These are phyloP conservation scores for Syndactyla subalaris DNA, from an alignment of 2,797 vertebrate genomes.

Conservation along the genomic window DNA sequence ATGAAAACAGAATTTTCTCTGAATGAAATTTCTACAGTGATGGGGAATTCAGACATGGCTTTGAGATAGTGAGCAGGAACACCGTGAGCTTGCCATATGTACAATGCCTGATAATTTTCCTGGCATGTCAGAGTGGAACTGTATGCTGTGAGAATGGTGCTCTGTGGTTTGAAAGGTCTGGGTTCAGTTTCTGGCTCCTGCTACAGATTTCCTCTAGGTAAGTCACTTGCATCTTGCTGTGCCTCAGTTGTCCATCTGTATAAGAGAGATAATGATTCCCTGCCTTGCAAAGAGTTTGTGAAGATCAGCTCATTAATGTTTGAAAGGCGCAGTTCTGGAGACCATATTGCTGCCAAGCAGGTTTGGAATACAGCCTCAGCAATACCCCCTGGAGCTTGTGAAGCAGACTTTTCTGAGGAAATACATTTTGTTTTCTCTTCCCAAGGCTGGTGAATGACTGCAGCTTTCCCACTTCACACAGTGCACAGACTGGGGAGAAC, in stretches of 20 bases:
- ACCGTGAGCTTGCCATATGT: background rate
- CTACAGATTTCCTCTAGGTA: background rate
- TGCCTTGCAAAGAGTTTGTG: background rate
- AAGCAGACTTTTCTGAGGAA: background rate
- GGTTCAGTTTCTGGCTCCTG: background rate
- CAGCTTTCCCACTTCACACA: background rate
- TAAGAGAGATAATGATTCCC: background rate
- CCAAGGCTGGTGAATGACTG: background rate
- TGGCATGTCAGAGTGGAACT: background rate
- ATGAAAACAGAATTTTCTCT: background rate
- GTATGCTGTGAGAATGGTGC: background rate
- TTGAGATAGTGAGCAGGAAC: background rate
- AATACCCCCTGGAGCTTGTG: background rate
- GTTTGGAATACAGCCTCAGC: background rate
- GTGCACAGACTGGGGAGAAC: background rate
- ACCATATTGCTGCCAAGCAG: background rate
- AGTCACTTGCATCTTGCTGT: background rate
- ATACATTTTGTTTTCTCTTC: background rate
- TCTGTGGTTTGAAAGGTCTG: background rate
- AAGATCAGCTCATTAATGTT: background rate
- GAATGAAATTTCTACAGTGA: background rate
- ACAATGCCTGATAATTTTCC: background rate
- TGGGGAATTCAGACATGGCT: background rate
- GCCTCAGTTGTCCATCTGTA: background rate
- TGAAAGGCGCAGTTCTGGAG: background rate